A percentile compares a stretch with the other conserved stretches of the same genome.
Evolutionary conservation across 2,797 vertebrate genomes (phyloP).

Genomic region (Siniperca obscura): DNA sequence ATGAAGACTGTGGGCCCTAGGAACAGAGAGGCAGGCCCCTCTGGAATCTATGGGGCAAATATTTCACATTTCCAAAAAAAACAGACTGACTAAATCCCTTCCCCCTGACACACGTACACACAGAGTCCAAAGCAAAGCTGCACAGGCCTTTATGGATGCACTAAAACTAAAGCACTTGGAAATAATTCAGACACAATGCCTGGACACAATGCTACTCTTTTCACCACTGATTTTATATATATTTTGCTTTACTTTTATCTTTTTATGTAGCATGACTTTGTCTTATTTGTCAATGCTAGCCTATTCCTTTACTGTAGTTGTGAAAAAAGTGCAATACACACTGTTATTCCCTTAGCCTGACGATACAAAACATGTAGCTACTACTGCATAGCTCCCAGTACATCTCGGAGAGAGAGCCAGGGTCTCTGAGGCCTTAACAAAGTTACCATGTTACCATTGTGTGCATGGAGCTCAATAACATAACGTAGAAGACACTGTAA

Average conservation of each 20-base stretch:
- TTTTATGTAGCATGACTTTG: neutral
- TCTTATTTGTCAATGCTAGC: neutral
- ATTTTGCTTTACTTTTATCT: neutral
- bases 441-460: constrained; percentile 65
- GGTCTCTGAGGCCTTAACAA: constrained; percentile 61
- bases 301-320: neutral
- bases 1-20: constrained; percentile 62
- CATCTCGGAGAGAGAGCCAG: constrained; percentile 27
- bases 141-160: constrained; percentile 16
- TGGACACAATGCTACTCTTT: neutral
- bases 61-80: constrained; percentile 60
- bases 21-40: constrained; percentile 63
- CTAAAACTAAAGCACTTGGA: constrained; percentile 7
- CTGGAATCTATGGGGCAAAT: constrained; percentile 75
- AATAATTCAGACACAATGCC: constrained; percentile 7
- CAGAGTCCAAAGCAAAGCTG: constrained; percentile 12
- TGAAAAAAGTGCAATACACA: neutral
- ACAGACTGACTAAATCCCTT: constrained; percentile 44
- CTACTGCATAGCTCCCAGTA: constrained; percentile 6
- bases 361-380: neutral
- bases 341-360: constrained; percentile 3
- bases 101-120: constrained; percentile 12
- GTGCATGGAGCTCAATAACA: constrained; percentile 39
- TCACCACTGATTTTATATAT: neutral
- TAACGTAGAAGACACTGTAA: constrained; percentile 8